Base-by-base conservation (phyloP, 2,888 invertebrate species). In the Megamerina dolium region DNA sequence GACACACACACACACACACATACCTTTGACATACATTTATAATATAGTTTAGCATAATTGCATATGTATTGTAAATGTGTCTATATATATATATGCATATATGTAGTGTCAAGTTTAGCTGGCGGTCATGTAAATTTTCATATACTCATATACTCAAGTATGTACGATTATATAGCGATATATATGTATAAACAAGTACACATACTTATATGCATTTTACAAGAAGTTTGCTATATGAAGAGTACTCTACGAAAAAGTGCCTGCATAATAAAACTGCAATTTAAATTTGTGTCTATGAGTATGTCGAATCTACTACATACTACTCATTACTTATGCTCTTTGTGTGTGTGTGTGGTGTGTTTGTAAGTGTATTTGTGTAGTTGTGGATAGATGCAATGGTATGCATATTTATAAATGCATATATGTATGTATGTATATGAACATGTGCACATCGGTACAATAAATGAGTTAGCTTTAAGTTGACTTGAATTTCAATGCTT, bases 381-480 rank as follows among this genome's bases (percentile, higher is more conserved):
- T 55, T 57, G 33, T 27, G 33, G 40, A 4, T 20, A 14, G 12
- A 37, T 17, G 19, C 10, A 18, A 19, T 18, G 13, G 27, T 27
- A 29, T 19, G 17, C n/a, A 26, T 13, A 29, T 18, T 18, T 29
- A 16, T 19, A 37, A 14, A 31, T 31, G n/a, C n/a, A n/a, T n/a
- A n/a, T n/a, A n/a, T n/a, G n/a, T n/a, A n/a, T n/a, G n/a, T n/a
- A n/a, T n/a, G 20, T 31, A 9, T 19, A 19, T 29, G 14, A 21
- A 30, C 19, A 31, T 30, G 31, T 14, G 31, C 32, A 19, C 32
- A 27, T 31, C 6, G 20, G 23, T 18, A 20, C 16, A 38, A 9
- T 27, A n/a, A 27, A n/a, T 13, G 27, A 27, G 10, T 27, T 27
- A n/a, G 27, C 5, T 27, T 3, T 3, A 27, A 27, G 13, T 27